A percentile compares a stretch with the other conserved stretches of the same genome.
These are phyloP conservation scores for Platyura marginata DNA, from an alignment of 1,140 invertebrate genomes.

Conservation along the genomic window DNA sequence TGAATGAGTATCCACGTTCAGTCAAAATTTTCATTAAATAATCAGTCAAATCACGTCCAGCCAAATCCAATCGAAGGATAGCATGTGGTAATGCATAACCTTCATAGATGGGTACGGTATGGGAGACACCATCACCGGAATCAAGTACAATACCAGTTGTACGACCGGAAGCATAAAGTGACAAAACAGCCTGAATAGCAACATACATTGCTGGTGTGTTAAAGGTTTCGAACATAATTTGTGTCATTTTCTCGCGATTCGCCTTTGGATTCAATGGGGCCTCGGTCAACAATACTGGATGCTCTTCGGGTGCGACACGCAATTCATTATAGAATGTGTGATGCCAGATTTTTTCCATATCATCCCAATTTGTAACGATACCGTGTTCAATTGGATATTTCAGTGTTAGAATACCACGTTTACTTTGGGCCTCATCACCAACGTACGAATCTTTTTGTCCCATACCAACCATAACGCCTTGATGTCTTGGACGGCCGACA, in stretches of 20 bases:
- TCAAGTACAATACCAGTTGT: conserved; percentile 88
- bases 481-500: conserved; percentile 65
- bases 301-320: no score
- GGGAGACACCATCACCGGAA: conserved; percentile 78
- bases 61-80: conserved; percentile 67
- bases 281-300: conserved; percentile 80
- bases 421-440: no score
- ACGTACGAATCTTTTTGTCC: conserved; percentile 82
- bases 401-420: no score
- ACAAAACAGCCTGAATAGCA: no score
- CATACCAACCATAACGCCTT: conserved; percentile 91
- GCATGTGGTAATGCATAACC: no score
- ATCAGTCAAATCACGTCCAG: no score
- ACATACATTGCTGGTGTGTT: no score
- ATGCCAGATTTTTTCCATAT: no score
- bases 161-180: conserved; percentile 79
- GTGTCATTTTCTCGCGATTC: conserved; percentile 66
- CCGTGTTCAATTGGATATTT: no score
- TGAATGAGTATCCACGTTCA: conserved; percentile 68
- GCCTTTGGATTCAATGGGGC: conserved; percentile 84
- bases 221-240: no score
- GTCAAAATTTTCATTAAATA: conserved; percentile 85
- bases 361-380: conserved; percentile 97
- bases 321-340: no score
- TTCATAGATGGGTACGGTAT: conserved; percentile 83